Percentiles rank a stretch among this genome's conserved stretches.
Evolutionary conservation across 2,888 invertebrate genomes (phyloP).

Genomic region (Amiota minor): DNA sequence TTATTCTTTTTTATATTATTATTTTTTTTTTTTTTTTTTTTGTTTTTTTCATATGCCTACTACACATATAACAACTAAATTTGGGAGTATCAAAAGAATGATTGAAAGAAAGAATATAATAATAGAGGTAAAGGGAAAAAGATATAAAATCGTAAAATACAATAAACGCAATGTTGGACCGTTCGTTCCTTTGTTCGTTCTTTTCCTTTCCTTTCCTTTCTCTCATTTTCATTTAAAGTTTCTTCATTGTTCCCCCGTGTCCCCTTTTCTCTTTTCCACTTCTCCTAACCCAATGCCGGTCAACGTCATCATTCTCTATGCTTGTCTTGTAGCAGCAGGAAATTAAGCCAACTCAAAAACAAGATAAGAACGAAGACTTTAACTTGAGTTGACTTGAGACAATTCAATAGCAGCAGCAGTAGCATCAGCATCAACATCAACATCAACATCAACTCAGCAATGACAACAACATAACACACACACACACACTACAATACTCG

Average conservation of each 20-base stretch:
- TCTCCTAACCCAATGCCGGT: too few relatives aligned
- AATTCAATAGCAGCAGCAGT: too few relatives aligned
- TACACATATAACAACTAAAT: constrained; percentile 18
- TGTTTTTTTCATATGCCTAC: constrained; percentile 8
- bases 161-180: constrained; percentile 14
- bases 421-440: too few relatives aligned
- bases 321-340: constrained; percentile 17
- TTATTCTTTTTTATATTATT: neutral
- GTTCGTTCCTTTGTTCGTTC: neutral
- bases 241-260: too few relatives aligned
- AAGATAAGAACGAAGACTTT: neutral
- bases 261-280: too few relatives aligned
- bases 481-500: too few relatives aligned
- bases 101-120: constrained; percentile 23
- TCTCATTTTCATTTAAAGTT: neutral
- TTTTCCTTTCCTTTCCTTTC: neutral
- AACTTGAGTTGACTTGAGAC: too few relatives aligned
- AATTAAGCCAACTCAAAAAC: constrained; percentile 24
- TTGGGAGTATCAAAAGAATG: constrained; percentile 34
- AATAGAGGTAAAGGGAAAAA: neutral
- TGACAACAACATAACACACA: too few relatives aligned
- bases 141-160: constrained; percentile 6
- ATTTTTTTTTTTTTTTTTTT: neutral
- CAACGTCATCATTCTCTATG: neutral
- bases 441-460: too few relatives aligned